Percentiles rank a stretch among this genome's conserved stretches.
Conservation (phyloP, 2,888 invertebrate genomes). For the Lucinisca nassula region DNA sequence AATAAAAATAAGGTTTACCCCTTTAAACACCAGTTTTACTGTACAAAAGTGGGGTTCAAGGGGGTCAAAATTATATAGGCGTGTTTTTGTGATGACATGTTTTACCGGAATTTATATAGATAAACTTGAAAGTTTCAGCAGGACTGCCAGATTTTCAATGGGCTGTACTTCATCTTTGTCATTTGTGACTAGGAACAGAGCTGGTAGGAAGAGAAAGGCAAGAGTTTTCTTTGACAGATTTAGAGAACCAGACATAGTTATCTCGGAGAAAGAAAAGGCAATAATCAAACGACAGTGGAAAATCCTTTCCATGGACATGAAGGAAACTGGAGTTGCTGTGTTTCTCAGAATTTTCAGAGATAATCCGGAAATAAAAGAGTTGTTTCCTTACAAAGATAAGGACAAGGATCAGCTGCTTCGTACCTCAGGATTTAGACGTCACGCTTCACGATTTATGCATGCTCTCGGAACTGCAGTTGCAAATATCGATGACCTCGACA, state of each 20-base stretch:
- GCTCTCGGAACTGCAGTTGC: constrained; percentile 82
- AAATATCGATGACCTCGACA: constrained; percentile 77
- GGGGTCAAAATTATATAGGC: no score
- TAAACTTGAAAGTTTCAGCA: not conserved
- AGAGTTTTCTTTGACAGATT: not conserved
- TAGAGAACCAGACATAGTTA: not conserved
- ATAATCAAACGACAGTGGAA: constrained; percentile 75
- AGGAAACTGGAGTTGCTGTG: constrained; percentile 74
- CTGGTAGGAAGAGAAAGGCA: not conserved
- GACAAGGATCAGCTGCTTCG: constrained; percentile 73
- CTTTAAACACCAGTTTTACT: no score
- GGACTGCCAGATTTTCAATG: no score
- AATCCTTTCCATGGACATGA: constrained; percentile 72
- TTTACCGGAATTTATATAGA: not conserved
- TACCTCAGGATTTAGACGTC: constrained; percentile 75
- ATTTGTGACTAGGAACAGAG: not conserved
- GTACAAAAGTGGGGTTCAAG: no score
- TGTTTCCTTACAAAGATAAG: constrained; percentile 77
- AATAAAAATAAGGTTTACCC: no score
- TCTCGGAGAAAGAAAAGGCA: constrained; percentile 46
- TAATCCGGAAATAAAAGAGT: constrained; percentile 76
- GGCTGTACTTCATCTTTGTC: not conserved
- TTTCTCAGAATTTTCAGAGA: constrained; percentile 79
- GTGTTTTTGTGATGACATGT: no score
- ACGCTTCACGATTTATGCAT: constrained; percentile 84